phyloP scores from a whole-genome alignment of 2,888 invertebrate species.

The Dermolepida albohirtum region DNA sequence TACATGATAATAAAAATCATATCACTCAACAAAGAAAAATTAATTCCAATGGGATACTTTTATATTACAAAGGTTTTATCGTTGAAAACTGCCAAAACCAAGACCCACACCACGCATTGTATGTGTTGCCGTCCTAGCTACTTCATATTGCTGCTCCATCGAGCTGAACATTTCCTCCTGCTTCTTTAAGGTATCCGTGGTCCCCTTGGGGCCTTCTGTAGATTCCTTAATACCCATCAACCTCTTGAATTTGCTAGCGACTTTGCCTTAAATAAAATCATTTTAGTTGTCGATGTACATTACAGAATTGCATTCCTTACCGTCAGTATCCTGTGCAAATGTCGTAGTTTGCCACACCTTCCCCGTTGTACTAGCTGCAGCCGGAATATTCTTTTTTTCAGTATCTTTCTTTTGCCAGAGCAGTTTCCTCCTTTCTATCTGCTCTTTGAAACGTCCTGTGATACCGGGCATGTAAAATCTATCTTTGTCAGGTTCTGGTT shows the following conservation, averaged over 20 bases:
- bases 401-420: constrained; percentile 86
- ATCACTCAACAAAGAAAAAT: constrained; percentile 6
- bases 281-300: not conserved
- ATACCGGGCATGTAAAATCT: constrained; percentile 63
- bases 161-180: constrained; percentile 90
- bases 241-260: constrained; percentile 94
- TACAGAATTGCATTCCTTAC: constrained; percentile 58
- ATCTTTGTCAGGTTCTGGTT: constrained; percentile 39
- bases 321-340: constrained; percentile 92
- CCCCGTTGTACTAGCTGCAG: constrained; percentile 64
- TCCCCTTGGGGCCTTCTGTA: constrained; percentile 65
- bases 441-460: constrained; percentile 83
- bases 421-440: constrained; percentile 91
- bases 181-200: constrained; percentile 74
- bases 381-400: constrained; percentile 49
- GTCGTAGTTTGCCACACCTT: constrained; percentile 83
- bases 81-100: constrained; percentile 75
- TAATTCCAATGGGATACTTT: not conserved
- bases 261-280: constrained; percentile 67
- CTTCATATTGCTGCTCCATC: constrained; percentile 97
- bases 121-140: constrained; percentile 94
- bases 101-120: constrained; percentile 92
- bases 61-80: constrained; percentile 57
- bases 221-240: constrained; percentile 92
- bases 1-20: constrained; percentile 14